Percentiles rank a stretch among this genome's conserved stretches.
Conservation (phyloP, 2,888 invertebrate species). For the Belgica antarctica region DNA sequence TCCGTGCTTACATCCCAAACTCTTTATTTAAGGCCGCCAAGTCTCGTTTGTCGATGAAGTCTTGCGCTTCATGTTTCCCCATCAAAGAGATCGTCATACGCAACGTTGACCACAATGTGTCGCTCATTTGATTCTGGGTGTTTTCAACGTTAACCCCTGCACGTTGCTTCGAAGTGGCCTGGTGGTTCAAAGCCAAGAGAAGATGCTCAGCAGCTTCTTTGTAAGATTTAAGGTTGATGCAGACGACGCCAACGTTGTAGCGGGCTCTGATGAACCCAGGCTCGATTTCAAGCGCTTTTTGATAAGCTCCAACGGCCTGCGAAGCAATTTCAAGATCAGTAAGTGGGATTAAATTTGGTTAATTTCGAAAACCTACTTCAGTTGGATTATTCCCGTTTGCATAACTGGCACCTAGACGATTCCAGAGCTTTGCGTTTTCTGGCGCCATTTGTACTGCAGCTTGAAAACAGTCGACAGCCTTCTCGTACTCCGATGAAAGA, state of each 20-base stretch:
- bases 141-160: constrained; percentile 51
- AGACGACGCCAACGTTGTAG: constrained; percentile 97
- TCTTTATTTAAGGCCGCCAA: constrained; percentile 62
- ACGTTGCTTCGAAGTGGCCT: constrained; percentile 62
- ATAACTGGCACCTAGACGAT: constrained; percentile 92
- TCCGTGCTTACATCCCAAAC: constrained; percentile 49
- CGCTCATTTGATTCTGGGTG: constrained; percentile 68
- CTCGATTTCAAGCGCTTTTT: constrained; percentile 81
- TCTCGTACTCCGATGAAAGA: constrained; percentile 88
- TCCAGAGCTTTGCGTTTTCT: constrained; percentile 89
- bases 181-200: constrained; percentile 87
- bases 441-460: constrained; percentile 77
- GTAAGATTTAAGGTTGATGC: constrained; percentile 92
- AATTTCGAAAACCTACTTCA: constrained; percentile 57
- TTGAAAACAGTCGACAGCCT: constrained; percentile 94
- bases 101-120: constrained; percentile 91
- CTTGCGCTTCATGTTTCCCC: constrained; percentile 65
- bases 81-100: constrained; percentile 83
- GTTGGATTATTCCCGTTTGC: constrained; percentile 94
- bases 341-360: not conserved
- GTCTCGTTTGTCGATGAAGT: constrained; percentile 63
- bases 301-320: constrained; percentile 88
- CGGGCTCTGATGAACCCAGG: constrained; percentile 96
- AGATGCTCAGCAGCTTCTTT: constrained; percentile 96
- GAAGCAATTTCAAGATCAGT: not conserved